These are phyloP conservation scores for Formica aserva DNA, from an alignment of 2,888 invertebrate genomes.

Conservation along the genomic window DNA sequence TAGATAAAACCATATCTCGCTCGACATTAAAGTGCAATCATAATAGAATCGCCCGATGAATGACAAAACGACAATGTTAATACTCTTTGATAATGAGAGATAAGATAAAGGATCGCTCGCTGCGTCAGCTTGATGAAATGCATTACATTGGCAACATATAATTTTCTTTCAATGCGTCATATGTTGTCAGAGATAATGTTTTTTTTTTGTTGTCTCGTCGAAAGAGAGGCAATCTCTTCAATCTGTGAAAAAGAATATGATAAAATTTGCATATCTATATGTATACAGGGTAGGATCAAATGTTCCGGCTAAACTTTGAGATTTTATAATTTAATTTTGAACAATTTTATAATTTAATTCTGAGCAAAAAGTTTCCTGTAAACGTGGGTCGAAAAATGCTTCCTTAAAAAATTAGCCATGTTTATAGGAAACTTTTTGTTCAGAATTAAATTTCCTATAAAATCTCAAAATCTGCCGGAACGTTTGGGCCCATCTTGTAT, in stretches of 20 bases:
- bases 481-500: too few relatives aligned
- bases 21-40: background rate
- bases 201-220: background rate
- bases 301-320: too few relatives aligned
- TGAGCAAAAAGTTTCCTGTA: too few relatives aligned
- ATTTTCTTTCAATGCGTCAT: background rate
- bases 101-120: conserved; percentile 20
- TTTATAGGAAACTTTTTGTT: too few relatives aligned
- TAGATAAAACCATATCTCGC: background rate
- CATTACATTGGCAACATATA: background rate
- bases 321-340: too few relatives aligned
- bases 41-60: background rate
- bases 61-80: background rate
- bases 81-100: background rate
- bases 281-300: too few relatives aligned
- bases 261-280: background rate
- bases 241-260: background rate
- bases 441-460: too few relatives aligned
- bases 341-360: too few relatives aligned
- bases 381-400: too few relatives aligned
- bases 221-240: background rate
- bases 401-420: too few relatives aligned
- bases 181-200: background rate
- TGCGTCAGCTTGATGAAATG: background rate
- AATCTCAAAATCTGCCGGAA: too few relatives aligned